Conservation (phyloP, 2,797 vertebrate species). For the Threskiornis aethiopicus region DNA sequence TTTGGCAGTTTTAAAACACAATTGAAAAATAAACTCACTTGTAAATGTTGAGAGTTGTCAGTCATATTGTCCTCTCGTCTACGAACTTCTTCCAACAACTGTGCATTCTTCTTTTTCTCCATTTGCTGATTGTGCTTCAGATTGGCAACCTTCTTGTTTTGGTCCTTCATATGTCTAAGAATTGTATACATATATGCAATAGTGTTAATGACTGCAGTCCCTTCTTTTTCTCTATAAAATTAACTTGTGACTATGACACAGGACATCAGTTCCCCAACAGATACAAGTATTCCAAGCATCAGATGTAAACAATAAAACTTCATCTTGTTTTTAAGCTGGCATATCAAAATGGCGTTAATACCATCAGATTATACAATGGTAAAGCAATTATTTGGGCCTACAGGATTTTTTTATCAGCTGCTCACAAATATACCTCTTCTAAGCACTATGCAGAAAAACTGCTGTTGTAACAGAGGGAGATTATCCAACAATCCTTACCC, state of each 20-base stretch:
- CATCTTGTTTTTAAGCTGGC: not conserved
- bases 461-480: not conserved
- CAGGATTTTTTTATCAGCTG: not conserved
- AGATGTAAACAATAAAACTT: not conserved
- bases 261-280: not conserved
- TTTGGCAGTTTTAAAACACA: not conserved
- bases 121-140: constrained; percentile 92
- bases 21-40: constrained; percentile 76
- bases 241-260: not conserved
- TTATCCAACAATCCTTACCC: not conserved
- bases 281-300: not conserved
- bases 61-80: constrained; percentile 87
- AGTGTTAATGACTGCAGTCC: not conserved
- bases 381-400: not conserved
- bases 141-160: constrained; percentile 91
- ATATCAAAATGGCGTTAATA: not conserved
- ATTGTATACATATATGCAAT: constrained; percentile 51
- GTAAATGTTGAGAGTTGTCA: constrained; percentile 88
- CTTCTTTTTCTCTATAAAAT: not conserved
- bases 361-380: not conserved
- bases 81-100: constrained; percentile 85
- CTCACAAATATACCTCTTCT: not conserved
- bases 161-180: constrained; percentile 94
- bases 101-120: constrained; percentile 93
- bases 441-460: not conserved